phyloP scores from a whole-genome alignment of 2,113 vertebrate genomes.

The Petroica traversi region DNA sequence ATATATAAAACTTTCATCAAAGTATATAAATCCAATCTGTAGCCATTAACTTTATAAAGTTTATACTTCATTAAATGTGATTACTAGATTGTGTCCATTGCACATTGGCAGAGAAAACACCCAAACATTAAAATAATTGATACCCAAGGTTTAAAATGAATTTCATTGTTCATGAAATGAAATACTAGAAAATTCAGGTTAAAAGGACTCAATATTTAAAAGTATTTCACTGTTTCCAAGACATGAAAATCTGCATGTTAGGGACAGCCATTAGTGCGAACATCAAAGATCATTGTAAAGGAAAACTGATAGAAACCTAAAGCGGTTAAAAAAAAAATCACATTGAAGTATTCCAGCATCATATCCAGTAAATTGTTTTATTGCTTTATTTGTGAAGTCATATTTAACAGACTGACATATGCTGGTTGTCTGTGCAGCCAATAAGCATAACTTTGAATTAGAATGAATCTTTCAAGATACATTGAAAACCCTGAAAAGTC shows the following conservation, averaged over 20 bases:
- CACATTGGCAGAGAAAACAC: not conserved
- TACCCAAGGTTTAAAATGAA: not conserved
- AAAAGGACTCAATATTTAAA: not conserved
- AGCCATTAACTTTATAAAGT: not conserved
- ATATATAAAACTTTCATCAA: not conserved
- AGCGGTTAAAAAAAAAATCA: not conserved
- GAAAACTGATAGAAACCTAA: not conserved
- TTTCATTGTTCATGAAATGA: not conserved
- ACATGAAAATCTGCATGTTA: not conserved
- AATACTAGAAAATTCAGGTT: not conserved
- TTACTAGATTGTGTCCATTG: not conserved
- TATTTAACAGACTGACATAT: not conserved
- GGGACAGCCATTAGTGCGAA: not conserved
- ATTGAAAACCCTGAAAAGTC: not conserved
- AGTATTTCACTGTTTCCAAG: not conserved
- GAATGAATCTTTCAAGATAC: not conserved
- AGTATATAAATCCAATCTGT: not conserved
- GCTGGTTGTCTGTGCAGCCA: not conserved
- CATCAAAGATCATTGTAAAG: not conserved
- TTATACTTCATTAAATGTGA: not conserved
- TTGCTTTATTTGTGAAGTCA: not conserved
- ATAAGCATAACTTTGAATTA: not conserved
- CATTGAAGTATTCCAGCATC: not conserved
- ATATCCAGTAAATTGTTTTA: not conserved
- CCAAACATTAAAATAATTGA: not conserved